Base-by-base conservation (phyloP, 1,140 invertebrate species). In the Helicorthomorpha holstii region DNA sequence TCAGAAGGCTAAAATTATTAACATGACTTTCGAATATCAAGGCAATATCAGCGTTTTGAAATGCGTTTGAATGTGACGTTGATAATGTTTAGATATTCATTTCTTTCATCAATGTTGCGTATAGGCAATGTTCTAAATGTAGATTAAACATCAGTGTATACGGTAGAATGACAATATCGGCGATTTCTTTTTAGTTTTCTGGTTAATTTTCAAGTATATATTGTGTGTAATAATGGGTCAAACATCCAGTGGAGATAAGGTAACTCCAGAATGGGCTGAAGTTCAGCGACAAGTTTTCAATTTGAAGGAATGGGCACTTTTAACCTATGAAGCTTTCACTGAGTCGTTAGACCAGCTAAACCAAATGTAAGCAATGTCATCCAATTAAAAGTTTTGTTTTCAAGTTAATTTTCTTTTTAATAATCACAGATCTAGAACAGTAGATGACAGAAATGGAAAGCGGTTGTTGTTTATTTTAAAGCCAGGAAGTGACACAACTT, bases 401-500 rank as follows among this genome's bases (percentile, higher is more conserved):
- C 45, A 26, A 26, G n/a, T n/a, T n/a, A n/a, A n/a, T 53, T 34
- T 19, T 38, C 34, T 54, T 34, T n/a, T 66, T 68, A 55, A 23
- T 46, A 14, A 23, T 60, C 59, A 24, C 57, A 79, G 78, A 34
- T 74, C 75, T 0, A 68, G 70, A 55, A 72, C 72, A 56, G 78
- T 73, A 57, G 64, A 73, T 55, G 75, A 79, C 60, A 61, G 63
- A 3, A 68, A 73, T 62, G 77, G 76, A 2, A 78, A 77, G 57
- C 73, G 75, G 53, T 60, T 82, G n/a, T 60, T 78, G 22, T 82
- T 82, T 68, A 70, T 70, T 47, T 69, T 82, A 0, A 77, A 79
- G 60, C 71, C 72, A 56, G 78, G 76, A 2, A 75, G 75, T 19
- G 79, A 81, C 64, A 64, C 69, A 7, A 73, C 73, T 14, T 58